Base-by-base conservation (phyloP, 2,888 invertebrate species). In the Tenthredo notha region DNA sequence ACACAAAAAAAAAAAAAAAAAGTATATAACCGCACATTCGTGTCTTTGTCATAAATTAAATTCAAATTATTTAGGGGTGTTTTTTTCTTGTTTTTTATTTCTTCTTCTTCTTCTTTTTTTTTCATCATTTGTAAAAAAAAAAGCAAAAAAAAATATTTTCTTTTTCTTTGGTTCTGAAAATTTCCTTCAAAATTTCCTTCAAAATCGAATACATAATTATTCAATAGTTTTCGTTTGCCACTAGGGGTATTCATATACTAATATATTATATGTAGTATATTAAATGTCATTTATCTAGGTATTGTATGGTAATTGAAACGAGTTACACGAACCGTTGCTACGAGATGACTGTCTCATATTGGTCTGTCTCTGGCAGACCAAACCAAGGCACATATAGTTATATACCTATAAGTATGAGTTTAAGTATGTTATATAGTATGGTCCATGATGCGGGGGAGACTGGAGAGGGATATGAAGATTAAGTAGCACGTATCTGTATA, bases 241-340 rank as follows among this genome's bases (percentile, higher is more conserved):
- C 50, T 21, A 33, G 33, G 2, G 29, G 33, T 33, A 7, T 58
- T 21, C 5, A 1, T 58, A 58, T 21, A 58, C 7, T 21, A 21
- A 4, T 33, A 37, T 37, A 33, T 2, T n/a, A n/a, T 61, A 33
- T 4, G 4, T 10, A 2, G 12, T 5, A 6, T n/a, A 61, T 9
- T n/a, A 21, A 58, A 10, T 2, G 2, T n/a, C 7, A 58, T 21
- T 9, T 21, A 21, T 58, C 9, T 61, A 61, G 10, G 21, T 61
- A 61, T 61, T 4, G 50, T 50, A 50, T 50, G 5, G n/a, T 54
- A 54, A 54, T 54, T 7, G 54, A 78, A 29, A 18, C 75, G 54
- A 86, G 84, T 75, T 65, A 47, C 70, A 54, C 88, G 88, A 88
- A 87, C 89, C 86, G 87, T 87, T 78, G 90, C 87, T 86, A 86